Evolutionary conservation across 2,797 vertebrate genomes (phyloP).

Genomic region (Triplophysa yarkandensis): DNA sequence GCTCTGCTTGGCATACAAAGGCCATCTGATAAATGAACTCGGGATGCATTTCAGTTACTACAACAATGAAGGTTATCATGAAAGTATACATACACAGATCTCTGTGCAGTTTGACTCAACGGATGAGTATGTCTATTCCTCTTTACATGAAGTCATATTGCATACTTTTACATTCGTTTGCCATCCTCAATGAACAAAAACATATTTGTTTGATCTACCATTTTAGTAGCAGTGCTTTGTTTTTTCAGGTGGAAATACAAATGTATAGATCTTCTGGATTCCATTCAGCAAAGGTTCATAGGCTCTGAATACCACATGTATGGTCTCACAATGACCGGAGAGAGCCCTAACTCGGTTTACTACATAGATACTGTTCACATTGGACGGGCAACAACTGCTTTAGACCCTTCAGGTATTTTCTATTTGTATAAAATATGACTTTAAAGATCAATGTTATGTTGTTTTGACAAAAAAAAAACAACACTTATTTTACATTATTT

Average conservation of each 20-base stretch:
- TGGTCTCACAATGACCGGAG: slow-evolving; percentile 68
- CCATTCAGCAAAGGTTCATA: slow-evolving; percentile 66
- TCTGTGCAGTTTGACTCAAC: background rate
- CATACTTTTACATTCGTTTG: too few relatives aligned
- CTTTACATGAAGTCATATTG: background rate
- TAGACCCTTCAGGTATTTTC: slow-evolving; percentile 61
- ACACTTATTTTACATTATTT: too few relatives aligned
- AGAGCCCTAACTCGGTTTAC: slow-evolving; percentile 63
- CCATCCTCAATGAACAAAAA: too few relatives aligned
- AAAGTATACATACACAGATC: background rate
- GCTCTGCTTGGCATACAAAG: slow-evolving; percentile 1
- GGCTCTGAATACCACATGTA: slow-evolving; percentile 71
- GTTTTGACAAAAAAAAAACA: too few relatives aligned
- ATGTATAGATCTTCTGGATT: slow-evolving; percentile 77
- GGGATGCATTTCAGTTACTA: background rate
- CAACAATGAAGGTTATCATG: background rate
- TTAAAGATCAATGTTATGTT: too few relatives aligned
- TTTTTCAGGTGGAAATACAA: slow-evolving; percentile 82
- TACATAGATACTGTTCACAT: slow-evolving; percentile 80
- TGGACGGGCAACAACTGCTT: slow-evolving; percentile 68
- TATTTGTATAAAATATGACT: background rate
- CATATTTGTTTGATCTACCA: too few relatives aligned
- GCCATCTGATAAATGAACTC: background rate
- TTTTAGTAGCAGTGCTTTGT: background rate
- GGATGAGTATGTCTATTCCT: background rate